Conservation (phyloP, 1,140 invertebrate genomes). For the Meloidogyne floridensis region DNA sequence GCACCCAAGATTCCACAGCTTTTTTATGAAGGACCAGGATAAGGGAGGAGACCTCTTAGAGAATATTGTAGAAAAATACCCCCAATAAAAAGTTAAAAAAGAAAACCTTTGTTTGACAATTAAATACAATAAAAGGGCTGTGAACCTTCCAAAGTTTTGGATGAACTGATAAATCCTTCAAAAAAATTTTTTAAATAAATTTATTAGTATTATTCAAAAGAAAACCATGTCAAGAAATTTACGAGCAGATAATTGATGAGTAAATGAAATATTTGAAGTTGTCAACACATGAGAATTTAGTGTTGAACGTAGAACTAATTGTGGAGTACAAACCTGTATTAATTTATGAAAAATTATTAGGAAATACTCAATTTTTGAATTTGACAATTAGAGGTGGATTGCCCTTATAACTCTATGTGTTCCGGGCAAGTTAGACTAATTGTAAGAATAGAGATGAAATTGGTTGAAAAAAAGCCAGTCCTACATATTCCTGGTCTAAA, state of each 20-base stretch:
- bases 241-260: conserved; percentile 56
- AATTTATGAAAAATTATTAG: too few species aligned
- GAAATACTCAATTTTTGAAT: too few species aligned
- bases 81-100: not conserved
- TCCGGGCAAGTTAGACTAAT: too few species aligned
- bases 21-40: too few species aligned
- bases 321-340: conserved; percentile 53
- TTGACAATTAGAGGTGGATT: too few species aligned
- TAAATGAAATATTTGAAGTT: conserved; percentile 62
- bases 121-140: conserved; percentile 61
- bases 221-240: conserved; percentile 56
- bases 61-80: too few species aligned
- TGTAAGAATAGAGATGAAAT: too few species aligned
- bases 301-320: conserved; percentile 41
- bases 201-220: not conserved
- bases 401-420: too few species aligned
- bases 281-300: conserved; percentile 24
- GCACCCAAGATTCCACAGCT: too few species aligned
- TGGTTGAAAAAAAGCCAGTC: too few species aligned
- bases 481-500: too few species aligned
- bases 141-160: conserved; percentile 52
- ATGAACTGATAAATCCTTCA: conserved; percentile 54
- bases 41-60: too few species aligned
- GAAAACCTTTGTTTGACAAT: conserved; percentile 57
- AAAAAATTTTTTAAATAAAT: not conserved